Base-by-base conservation (phyloP, 1,140 invertebrate species). In the Chrysoperla carnea region DNA sequence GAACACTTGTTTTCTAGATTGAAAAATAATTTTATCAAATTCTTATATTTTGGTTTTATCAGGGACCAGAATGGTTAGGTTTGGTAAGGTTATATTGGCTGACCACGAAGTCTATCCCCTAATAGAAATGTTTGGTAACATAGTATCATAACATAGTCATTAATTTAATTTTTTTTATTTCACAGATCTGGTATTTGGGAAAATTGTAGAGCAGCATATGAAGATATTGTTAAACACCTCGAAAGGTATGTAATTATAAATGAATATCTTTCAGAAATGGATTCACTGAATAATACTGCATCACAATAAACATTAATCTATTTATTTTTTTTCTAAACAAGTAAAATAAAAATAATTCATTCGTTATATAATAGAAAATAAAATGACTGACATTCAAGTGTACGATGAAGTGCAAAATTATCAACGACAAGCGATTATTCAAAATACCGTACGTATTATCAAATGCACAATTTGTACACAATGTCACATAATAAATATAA, bases 201-300 rank as follows among this genome's bases (percentile, higher is more conserved):
- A 69, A 89, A 88, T 67, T 89, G 86, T 69, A 75, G 85, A 62
- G 84, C 84, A 49, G 84, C 84, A 53, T 90, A 89, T 63, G 86
- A 90, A 67, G 85, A 90, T 65, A 87, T 89, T 61, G 84, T 89
- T 40, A 90, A 89, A 72, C 85, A 89, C 60, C 74, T 89, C 55
- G 84, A 89, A 75, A 84, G 86, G 77, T 86, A 78, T 68, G 77
- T 59, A 37, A 15, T 43, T 37, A 23, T 23, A 23, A 6, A 23
- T 6, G 13, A 36, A 23, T 23, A 23, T 23, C 17, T 23, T 23
- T 23, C 17, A 23, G 5, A 23, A 23, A 23, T 23, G 17, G 17
- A 23, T 23, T 23, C 5, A 23, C 2, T 3, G 2, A 23, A 23
- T 23, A 23, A 2, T 23, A 23, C 2, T 1, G 8, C 35, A 14